Evolutionary conservation across 2,888 invertebrate species (phyloP), one percentile per base, ranked within the genome.

Genomic region (Cheilosia vulpina): DNA sequence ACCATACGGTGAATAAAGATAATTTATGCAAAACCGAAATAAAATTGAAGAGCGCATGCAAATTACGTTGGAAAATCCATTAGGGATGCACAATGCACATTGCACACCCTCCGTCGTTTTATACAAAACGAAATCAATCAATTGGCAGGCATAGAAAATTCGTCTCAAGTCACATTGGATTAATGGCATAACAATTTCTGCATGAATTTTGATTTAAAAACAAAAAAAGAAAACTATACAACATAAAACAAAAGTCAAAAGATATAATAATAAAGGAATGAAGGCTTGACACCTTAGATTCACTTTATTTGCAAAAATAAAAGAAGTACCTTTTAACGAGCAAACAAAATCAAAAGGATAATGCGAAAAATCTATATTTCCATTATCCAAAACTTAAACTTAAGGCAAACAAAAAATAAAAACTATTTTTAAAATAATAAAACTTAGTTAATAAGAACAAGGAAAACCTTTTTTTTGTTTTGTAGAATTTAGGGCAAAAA

Each of bases 341-440:
- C 91, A 89, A 85, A 71, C 88, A 90, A 91, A 89, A 91, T 91
- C 91, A 91, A 91, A 89, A 90, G 90, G 90, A 88, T 88, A 87
- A 84, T 87, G 87, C 43, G 87, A 87, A 88, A 85, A 60, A 71
- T 87, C 82, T 69, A 88, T 87, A 84, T 87, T 87, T 81, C 87
- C 87, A 87, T 89, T 88, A 72, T 81, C 81, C 81, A 81, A 52
- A 60, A 62, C 24, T 31, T 71, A 58, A 65, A 47, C 43, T 62
- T 50, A 41, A 71, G n/a, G 17, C 17, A 45, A 34, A 52, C 11
- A 38, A 50, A 63, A 50, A 21, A 62, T 11, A 38, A 80, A 66
- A 81, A 62, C 62, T 81, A 77, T 77, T 81, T 85, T 72, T 72
- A 80, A 81, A 85, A 63, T 53, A 47, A 80, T 65, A 65, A 57